Evolutionary conservation across 2,797 vertebrate species (phyloP).

Genomic region (Galaxias olidus): DNA sequence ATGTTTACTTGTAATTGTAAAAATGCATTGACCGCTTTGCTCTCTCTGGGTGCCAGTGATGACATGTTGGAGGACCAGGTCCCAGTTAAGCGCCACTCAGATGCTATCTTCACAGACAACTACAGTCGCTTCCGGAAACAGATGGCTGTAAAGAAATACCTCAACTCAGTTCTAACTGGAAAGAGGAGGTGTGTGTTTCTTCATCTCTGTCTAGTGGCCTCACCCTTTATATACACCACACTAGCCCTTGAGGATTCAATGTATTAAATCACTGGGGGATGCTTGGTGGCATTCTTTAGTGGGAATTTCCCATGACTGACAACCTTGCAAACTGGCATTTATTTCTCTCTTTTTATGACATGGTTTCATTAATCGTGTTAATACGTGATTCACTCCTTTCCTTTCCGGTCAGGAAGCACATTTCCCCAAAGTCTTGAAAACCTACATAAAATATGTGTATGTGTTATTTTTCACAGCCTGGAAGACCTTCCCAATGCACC

Average conservation of each 20-base stretch:
- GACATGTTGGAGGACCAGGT: constrained; percentile 79
- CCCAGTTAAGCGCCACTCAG: constrained; percentile 91
- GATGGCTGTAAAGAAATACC: constrained; percentile 96
- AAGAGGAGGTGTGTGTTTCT: constrained; percentile 85
- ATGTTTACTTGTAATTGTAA: not conserved
- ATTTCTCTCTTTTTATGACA: no score
- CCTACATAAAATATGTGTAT: not conserved
- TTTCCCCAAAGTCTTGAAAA: no score
- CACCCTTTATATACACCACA: no score
- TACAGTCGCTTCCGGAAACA: constrained; percentile 95
- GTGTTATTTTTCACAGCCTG: constrained; percentile 65
- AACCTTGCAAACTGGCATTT: no score
- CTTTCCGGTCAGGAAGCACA: no score
- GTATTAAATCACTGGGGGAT: no score
- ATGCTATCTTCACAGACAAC: constrained; percentile 95
- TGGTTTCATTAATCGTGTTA: no score
- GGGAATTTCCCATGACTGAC: no score
- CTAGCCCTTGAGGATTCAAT: no score
- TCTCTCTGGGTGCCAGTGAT: constrained; percentile 57
- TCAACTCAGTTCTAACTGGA: constrained; percentile 90
- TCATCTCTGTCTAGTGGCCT: not conserved
- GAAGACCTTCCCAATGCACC: constrained; percentile 80
- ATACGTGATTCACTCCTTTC: no score
- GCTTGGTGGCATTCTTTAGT: no score
- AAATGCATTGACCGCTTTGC: constrained; percentile 1